Evolutionary conservation across 2,888 invertebrate genomes (phyloP).

Genomic region (Zonitis immaculata): DNA sequence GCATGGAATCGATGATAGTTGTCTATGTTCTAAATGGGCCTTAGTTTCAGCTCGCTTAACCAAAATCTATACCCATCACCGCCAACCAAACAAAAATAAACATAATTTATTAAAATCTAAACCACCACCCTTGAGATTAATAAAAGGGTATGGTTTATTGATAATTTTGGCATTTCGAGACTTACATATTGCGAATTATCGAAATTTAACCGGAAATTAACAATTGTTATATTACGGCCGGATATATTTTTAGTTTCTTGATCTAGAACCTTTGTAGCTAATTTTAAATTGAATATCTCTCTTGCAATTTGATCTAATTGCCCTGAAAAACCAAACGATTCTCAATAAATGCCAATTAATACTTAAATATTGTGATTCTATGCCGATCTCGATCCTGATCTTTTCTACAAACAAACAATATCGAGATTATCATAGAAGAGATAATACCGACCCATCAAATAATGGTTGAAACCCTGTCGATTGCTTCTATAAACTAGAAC

Average conservation of each 20-base stretch:
- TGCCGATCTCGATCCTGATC: background rate
- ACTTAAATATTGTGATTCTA: background rate
- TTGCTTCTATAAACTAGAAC: conserved; percentile 81
- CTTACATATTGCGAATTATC: conserved; percentile 78
- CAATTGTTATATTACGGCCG: conserved; percentile 53
- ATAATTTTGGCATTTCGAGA: too few species aligned
- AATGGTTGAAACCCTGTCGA: conserved; percentile 75
- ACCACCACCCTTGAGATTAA: too few species aligned
- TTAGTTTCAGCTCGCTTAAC: conserved; percentile 37
- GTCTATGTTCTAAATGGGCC: conserved; percentile 37
- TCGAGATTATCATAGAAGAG: too few species aligned
- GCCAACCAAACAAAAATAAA: too few species aligned
- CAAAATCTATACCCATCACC: conserved; percentile 39
- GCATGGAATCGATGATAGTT: conserved; percentile 62
- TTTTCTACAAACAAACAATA: too few species aligned
- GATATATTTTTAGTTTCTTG: conserved; percentile 52
- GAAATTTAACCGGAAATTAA: conserved; percentile 74
- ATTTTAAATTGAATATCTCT: conserved; percentile 69
- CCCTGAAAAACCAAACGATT: conserved; percentile 53
- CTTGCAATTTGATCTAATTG: conserved; percentile 83
- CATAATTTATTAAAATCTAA: too few species aligned
- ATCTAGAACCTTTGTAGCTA: conserved; percentile 69
- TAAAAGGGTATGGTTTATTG: too few species aligned
- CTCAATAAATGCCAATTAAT: background rate
- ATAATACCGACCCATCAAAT: conserved; percentile 77